Evolutionary conservation across 2,888 invertebrate species (phyloP), one percentile per base, ranked within the genome.

Genomic region (Protula sp.): DNA sequence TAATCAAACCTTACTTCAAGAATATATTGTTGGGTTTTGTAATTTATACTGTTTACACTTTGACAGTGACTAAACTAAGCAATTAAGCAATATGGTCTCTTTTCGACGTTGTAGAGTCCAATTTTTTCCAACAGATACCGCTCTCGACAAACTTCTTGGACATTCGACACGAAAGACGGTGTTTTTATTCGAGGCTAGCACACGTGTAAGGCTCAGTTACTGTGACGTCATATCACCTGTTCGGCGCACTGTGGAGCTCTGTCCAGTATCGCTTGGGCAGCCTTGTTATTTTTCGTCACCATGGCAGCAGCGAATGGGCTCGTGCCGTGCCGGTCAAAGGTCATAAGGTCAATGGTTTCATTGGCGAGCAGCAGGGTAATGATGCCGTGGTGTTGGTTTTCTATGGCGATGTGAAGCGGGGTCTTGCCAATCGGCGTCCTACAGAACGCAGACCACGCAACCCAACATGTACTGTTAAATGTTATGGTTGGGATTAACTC

Each of bases 271-370:
- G 90, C 88, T 76, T 92, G 89, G 0, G 95, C 97, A 0, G 94
- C 94, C 78, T 91, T 91, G 76, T 94, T 92, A 78, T 95, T 94
- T 65, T 91, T 87, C 2, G 89, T 88, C 0, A 88, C 89, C 68
- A 98, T 85, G 0, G 97, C 94, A 5, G 92, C 87, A 0, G 94
- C 93, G 79, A 98, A 94, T 0, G 94, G 92, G 30, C 92, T 92
- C 58, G 90, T 86, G 0, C 94, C 94, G 57, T 86, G 85, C 72
- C 88, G 91, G 80, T 97, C 94, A 30, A 92, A 84, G 14, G 90
- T 82, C 52, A 88, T 88, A 57, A 94, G 83, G 81, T 94, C 91
- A 54, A 94, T 87, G 66, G 86, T 87, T 0, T 92, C 92, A 77
- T 94, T 92, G 47, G 90, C 88, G 47, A 98, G 85, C 31, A 97